These are phyloP conservation scores for Euwallacea fornicatus DNA, from an alignment of 1,140 invertebrate species.

Conservation along the genomic window DNA sequence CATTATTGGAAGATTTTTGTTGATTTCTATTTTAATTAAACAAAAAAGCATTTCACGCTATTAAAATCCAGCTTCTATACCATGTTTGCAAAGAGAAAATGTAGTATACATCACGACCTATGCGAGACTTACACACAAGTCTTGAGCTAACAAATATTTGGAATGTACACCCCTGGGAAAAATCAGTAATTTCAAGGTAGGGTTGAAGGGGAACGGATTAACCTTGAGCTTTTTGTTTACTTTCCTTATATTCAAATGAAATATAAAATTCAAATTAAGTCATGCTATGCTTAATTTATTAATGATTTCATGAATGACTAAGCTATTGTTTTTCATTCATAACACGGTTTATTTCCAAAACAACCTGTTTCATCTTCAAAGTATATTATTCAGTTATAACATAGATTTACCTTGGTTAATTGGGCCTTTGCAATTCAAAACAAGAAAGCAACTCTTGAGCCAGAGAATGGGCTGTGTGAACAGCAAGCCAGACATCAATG, in stretches of 20 bases:
- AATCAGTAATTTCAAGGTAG: neutral
- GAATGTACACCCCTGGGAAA: neutral
- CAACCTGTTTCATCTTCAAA: too few relatives aligned
- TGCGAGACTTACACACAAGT: too few relatives aligned
- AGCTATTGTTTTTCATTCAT: too few relatives aligned
- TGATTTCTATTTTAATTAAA: conserved; percentile 4
- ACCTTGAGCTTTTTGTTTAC: neutral
- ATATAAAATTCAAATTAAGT: neutral
- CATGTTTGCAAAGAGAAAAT: too few relatives aligned
- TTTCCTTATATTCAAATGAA: conserved; percentile 1
- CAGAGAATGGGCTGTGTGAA: conserved; percentile 78
- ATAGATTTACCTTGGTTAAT: too few relatives aligned
- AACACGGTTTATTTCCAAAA: too few relatives aligned
- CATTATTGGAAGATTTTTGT: too few relatives aligned
- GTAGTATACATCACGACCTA: too few relatives aligned
- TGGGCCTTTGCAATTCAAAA: too few relatives aligned
- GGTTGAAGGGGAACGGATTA: neutral
- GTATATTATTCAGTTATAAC: too few relatives aligned
- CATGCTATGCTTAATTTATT: neutral
- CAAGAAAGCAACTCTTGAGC: neutral
- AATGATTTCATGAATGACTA: too few relatives aligned
- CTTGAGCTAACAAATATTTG: neutral
- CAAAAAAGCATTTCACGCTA: neutral
- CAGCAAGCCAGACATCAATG: conserved; percentile 76
- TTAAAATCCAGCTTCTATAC: too few relatives aligned